Evolutionary conservation across 2,113 vertebrate genomes (phyloP).

Genomic region (Scortum barcoo): DNA sequence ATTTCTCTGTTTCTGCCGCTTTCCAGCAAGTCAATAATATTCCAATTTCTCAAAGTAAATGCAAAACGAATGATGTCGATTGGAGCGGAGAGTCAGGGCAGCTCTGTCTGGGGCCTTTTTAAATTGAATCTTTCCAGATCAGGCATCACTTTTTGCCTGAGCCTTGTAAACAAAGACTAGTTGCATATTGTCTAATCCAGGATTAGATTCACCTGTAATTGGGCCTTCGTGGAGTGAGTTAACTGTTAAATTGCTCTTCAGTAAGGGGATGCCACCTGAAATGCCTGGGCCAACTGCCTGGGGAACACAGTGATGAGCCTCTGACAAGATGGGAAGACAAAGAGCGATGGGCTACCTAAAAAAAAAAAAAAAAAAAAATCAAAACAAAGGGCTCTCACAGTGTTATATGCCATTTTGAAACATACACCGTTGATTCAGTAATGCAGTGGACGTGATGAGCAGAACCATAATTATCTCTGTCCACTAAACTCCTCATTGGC

Average conservation of each 20-base stretch:
- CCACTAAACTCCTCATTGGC: constrained; percentile 51
- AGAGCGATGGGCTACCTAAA: constrained; percentile 3
- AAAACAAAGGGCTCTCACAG: constrained; percentile 11
- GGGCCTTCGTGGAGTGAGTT: constrained; percentile 56
- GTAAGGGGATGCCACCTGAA: constrained; percentile 48
- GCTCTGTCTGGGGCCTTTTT: constrained; percentile 39
- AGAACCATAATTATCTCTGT: constrained; percentile 49
- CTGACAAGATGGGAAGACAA: constrained; percentile 44
- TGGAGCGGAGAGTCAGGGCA: constrained; percentile 54
- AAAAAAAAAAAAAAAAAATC: too few species aligned
- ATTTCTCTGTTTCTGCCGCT: constrained; percentile 50
- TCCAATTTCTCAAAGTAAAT: constrained; percentile 74
- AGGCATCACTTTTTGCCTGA: constrained; percentile 39
- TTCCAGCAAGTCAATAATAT: constrained; percentile 72
- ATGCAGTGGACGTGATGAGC: constrained; percentile 25
- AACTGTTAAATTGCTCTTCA: constrained; percentile 72
- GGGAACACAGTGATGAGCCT: constrained; percentile 50
- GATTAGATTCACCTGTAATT: constrained; percentile 75
- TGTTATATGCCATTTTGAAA: constrained; percentile 24
- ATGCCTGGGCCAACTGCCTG: constrained; percentile 25
- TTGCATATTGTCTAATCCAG: constrained; percentile 73
- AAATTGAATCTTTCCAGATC: constrained; percentile 79
- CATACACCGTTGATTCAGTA: constrained; percentile 10
- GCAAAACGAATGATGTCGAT: constrained; percentile 73
- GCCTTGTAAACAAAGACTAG: constrained; percentile 72